Evolutionary conservation across 2,797 vertebrate species (phyloP), one percentile per base, ranked within the genome.

Genomic region (Florisuga fusca): DNA sequence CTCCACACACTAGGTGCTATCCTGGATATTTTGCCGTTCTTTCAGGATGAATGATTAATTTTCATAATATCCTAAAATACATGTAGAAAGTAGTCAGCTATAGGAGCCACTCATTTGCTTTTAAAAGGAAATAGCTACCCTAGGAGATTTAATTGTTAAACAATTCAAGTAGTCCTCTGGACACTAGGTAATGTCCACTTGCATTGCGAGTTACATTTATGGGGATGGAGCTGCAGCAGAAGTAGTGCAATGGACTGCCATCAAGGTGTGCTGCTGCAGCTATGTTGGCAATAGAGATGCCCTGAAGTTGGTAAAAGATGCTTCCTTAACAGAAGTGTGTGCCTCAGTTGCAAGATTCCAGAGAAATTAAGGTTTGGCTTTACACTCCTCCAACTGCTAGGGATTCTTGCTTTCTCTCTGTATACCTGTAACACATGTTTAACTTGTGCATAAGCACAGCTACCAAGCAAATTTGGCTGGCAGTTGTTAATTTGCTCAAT

Each of bases 181-280:
- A 48, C 7, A 15, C 8, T 17, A 36, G 23, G 5, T 33, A 21
- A 10, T 63, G 10, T 76, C 73, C 31, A 19, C 12, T 79, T 66
- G 4, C 0, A 1, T 76, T 2, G 5, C 33, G 31, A 72, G 26
- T 76, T 81, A 62, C 7, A 5, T 8, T 3, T 36, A 9, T 4
- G 7, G 31, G 19, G 29, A 15, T 41, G 33, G 17, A 92, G 29
- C 31, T 76, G 21, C 43, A 66, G 3, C 2, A 17, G 46, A 62
- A 43, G 27, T 45, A 14, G 13, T 22, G 14, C 61, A 41, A 36
- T 13, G 15, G 9, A 2, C 26, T 78, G 15, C 61, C 15, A 71
- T 38, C 27, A 43, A 55, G 41, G 12, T 4, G 2, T 48, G 11
- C 31, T 63, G 7, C 59, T 90, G 38, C 6, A 71, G 53, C 61